These are phyloP conservation scores for Pycnonotus jocosus DNA, from an alignment of 2,113 vertebrate genomes.

Conservation along the genomic window DNA sequence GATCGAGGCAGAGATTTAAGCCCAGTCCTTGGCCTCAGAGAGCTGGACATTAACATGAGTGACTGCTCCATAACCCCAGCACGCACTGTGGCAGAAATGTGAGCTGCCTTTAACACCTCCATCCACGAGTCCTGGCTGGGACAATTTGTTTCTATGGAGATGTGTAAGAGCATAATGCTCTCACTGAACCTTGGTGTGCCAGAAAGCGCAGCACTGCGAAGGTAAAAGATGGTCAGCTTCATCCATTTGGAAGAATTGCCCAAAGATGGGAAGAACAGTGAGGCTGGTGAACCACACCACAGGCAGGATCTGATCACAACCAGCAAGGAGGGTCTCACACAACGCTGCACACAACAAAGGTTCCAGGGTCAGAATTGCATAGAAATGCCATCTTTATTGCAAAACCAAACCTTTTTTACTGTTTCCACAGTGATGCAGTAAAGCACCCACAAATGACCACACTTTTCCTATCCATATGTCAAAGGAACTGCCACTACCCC, in stretches of 20 bases:
- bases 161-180: not conserved
- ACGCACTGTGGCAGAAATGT: rapidly evolving
- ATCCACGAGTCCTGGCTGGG: too few species aligned
- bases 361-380: not conserved
- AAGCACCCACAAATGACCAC: not conserved
- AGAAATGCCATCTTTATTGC: not conserved
- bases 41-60: not conserved
- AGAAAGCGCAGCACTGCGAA: not conserved
- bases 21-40: not conserved
- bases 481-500: not conserved
- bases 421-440: not conserved
- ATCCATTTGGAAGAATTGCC: not conserved
- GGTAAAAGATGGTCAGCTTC: not conserved
- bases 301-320: rapidly evolving
- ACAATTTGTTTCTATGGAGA: not conserved
- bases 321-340: rapidly evolving
- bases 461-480: not conserved
- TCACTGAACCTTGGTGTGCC: not conserved
- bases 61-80: not conserved
- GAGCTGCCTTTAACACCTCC: not conserved
- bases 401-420: not conserved
- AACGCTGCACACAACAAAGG: not conserved
- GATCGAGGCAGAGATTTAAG: not conserved
- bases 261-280: not conserved
- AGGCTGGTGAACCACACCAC: not conserved